Percentiles rank a stretch among this genome's conserved stretches.
phyloP scores from a whole-genome alignment of 1,140 invertebrate genomes.

The Caerostris extrusa region DNA sequence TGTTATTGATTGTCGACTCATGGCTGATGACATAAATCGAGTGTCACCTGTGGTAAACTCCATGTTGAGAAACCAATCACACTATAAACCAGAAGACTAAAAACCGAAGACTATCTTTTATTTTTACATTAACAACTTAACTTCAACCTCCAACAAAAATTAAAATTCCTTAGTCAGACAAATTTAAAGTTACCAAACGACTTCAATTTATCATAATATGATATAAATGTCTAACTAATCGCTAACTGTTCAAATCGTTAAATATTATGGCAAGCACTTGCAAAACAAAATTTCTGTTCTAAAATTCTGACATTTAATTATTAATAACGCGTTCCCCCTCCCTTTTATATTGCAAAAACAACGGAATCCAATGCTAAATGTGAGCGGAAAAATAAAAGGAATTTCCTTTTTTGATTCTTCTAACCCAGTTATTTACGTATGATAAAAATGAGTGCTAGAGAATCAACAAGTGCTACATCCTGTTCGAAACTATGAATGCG shows the following conservation, averaged over 20 bases:
- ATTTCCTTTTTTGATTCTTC: conserved; percentile 9
- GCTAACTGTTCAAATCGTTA: too few relatives aligned
- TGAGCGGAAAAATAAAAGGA: not conserved
- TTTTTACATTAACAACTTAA: not conserved
- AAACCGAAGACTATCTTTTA: not conserved
- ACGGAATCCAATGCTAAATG: not conserved
- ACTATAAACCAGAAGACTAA: not conserved
- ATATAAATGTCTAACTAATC: too few relatives aligned
- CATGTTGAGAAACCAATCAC: conserved; percentile 3
- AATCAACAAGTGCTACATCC: conserved; percentile 62
- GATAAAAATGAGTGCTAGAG: not conserved
- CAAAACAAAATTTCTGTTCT: too few relatives aligned
- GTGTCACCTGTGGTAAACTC: conserved; percentile 48
- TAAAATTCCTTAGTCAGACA: not conserved
- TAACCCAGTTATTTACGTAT: conserved; percentile 47
- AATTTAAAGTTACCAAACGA: too few relatives aligned
- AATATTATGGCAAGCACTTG: too few relatives aligned
- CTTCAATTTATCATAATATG: too few relatives aligned
- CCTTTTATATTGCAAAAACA: too few relatives aligned
- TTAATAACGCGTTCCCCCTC: too few relatives aligned
- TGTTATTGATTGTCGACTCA: conserved; percentile 51
- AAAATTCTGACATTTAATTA: too few relatives aligned
- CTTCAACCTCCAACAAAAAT: conserved; percentile 7
- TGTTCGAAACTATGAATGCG: conserved; percentile 58
- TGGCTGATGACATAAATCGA: not conserved